These are phyloP conservation scores for Amphipyra berbera DNA, from an alignment of 2,888 invertebrate species.

Conservation along the genomic window DNA sequence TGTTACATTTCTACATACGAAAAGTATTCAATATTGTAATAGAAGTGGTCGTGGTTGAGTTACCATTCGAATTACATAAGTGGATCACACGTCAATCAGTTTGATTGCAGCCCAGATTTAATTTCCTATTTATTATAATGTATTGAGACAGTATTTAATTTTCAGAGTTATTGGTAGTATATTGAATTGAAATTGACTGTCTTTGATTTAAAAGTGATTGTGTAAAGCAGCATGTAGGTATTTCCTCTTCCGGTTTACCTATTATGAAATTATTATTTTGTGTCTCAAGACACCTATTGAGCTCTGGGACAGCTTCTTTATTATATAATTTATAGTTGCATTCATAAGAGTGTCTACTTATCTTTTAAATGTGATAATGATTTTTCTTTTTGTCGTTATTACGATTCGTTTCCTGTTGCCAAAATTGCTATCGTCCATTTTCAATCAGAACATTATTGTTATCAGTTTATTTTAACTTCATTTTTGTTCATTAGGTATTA, in stretches of 20 bases:
- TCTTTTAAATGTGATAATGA: too few relatives aligned
- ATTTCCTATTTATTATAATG: conserved; percentile 20
- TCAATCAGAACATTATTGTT: too few relatives aligned
- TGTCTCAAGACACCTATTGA: too few relatives aligned
- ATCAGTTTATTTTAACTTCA: too few relatives aligned
- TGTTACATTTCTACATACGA: too few relatives aligned
- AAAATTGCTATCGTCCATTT: too few relatives aligned
- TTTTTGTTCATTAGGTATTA: too few relatives aligned
- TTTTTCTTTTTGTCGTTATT: too few relatives aligned
- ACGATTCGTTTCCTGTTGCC: too few relatives aligned
- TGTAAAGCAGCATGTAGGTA: conserved; percentile 7
- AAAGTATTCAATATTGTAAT: background rate
- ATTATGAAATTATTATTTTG: background rate
- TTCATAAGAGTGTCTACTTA: too few relatives aligned
- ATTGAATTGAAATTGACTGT: conserved; percentile 8
- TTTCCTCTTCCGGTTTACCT: conserved; percentile 28
- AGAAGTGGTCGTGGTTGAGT: conserved; percentile 19
- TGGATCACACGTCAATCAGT: conserved; percentile 11
- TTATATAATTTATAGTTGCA: too few relatives aligned
- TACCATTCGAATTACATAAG: conserved; percentile 7
- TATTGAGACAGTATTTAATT: conserved; percentile 2
- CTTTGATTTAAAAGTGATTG: conserved; percentile 9
- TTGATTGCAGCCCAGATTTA: conserved; percentile 13
- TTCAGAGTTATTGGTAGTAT: conserved; percentile 2
- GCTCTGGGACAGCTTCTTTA: too few relatives aligned